Base-by-base conservation (phyloP, 2,113 vertebrate genomes). In the Narcine bancroftii region DNA sequence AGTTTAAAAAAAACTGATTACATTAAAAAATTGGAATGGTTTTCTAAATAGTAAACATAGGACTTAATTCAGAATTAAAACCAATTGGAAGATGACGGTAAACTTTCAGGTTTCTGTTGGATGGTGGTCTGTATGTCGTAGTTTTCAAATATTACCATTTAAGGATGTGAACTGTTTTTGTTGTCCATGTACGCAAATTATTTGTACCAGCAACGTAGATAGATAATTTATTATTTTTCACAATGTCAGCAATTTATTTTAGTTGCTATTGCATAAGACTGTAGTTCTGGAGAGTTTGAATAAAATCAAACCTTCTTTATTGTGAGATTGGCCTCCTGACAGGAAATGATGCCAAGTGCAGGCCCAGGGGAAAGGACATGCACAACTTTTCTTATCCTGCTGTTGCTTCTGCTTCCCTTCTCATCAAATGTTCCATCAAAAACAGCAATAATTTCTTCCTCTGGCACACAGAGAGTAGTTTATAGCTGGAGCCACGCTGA, bases 281-380 rank as follows among this genome's bases (percentile, higher is more conserved):
- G 81, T 39, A n/a, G 53, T 29, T 87, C n/a, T 87, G 63, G 71
- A 69, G 89, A 91, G 29, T 47, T 60, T 26, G 85, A 89, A 65
- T 66, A 69, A 91, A 69, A 91, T 91, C 39, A 91, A 91, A 10
- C 26, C 24, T 71, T 63, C 65, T 36, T 6, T 65, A 69, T 13
- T 91, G 65, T 45, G 89, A 47, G 63, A 42, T 91, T 69, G 89
- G 63, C 89, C 65, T 71, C 29, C 42, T 4, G 10, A 71, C 89
- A 91, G 89, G 39, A 91, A 69, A 91, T 91, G 4, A 24, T 91
- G 89, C 89, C 89, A 71, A 91, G 89, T 91, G 63, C 65, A 47
- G 26, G 33, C 89, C 89, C 89, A 91, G 39, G 26, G 89, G 89
- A 69, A 10, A 71, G 39, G 63, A 45, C 65, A 47, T 69, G 66